Evolutionary conservation across 2,888 invertebrate genomes (phyloP).

Genomic region (Petrophora chlorosata): DNA sequence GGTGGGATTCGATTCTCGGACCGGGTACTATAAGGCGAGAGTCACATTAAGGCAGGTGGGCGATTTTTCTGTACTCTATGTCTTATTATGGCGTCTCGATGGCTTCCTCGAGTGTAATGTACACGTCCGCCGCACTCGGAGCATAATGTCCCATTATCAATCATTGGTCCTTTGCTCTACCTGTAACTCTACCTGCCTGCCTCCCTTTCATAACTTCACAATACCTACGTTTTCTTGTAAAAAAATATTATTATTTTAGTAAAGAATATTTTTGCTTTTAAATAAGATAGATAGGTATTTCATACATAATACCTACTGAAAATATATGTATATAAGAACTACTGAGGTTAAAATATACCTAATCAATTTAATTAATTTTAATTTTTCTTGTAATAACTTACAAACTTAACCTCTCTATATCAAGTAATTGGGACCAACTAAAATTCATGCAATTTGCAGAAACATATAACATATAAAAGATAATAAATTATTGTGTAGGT

Average conservation of each 20-base stretch:
- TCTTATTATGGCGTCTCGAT: constrained; percentile 36
- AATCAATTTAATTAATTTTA: too few species aligned
- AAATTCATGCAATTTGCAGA: too few species aligned
- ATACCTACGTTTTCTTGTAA: neutral
- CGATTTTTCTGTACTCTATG: constrained; percentile 28
- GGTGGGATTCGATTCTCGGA: constrained; percentile 29
- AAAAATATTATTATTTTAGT: neutral
- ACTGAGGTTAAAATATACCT: too few species aligned
- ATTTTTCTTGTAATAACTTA: too few species aligned
- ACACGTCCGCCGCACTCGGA: constrained; percentile 26
- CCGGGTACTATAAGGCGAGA: constrained; percentile 26
- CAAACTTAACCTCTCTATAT: too few species aligned
- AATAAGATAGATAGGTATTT: neutral
- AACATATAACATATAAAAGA: too few species aligned
- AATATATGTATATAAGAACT: too few species aligned
- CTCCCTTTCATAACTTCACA: constrained; percentile 15
- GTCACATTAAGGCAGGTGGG: constrained; percentile 37
- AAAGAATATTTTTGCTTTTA: too few species aligned
- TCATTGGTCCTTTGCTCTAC: constrained; percentile 44
- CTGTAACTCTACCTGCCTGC: constrained; percentile 34
- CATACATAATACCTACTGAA: constrained; percentile 1
- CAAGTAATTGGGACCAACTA: too few species aligned
- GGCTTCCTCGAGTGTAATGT: constrained; percentile 44
- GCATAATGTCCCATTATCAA: constrained; percentile 60
- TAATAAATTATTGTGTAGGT: too few species aligned